Conservation (phyloP, 2,113 vertebrate genomes). For the Equus przewalskii region DNA sequence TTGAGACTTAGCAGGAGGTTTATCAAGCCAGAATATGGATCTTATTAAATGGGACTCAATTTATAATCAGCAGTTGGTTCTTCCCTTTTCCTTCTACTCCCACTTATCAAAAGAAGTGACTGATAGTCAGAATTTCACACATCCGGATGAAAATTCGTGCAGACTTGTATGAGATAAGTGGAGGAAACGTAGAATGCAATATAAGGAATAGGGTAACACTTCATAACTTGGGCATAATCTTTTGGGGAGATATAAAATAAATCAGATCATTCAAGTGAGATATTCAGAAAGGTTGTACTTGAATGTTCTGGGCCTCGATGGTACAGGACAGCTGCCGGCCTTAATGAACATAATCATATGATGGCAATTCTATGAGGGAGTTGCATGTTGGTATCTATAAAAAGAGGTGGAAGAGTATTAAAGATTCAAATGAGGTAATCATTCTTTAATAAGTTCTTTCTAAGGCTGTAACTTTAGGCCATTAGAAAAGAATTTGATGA, state of each 20-base stretch:
- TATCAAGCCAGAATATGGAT: constrained; percentile 19
- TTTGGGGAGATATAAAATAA: background rate
- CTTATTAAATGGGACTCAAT: background rate
- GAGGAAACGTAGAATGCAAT: background rate
- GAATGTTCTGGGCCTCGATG: background rate
- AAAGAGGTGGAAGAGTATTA: constrained; percentile 47
- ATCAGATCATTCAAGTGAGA: background rate
- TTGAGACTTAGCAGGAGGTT: constrained; percentile 13
- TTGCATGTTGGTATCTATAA: background rate
- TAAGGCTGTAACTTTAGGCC: constrained; percentile 38
- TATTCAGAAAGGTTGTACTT: background rate
- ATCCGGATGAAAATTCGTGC: background rate
- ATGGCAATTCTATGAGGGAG: background rate
- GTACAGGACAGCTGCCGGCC: background rate
- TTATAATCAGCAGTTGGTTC: background rate
- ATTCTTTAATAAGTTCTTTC: constrained; percentile 51
- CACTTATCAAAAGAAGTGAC: background rate
- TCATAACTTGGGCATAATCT: background rate
- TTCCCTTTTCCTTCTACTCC: background rate
- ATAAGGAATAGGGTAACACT: background rate
- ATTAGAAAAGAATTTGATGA: constrained; percentile 68
- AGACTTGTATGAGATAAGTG: background rate
- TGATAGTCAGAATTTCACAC: background rate
- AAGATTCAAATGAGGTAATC: constrained; percentile 53
- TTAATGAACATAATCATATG: background rate